Evolutionary conservation across 1,140 invertebrate species (phyloP), one percentile per base, ranked within the genome.

Genomic region (Drosophila setifemur): DNA sequence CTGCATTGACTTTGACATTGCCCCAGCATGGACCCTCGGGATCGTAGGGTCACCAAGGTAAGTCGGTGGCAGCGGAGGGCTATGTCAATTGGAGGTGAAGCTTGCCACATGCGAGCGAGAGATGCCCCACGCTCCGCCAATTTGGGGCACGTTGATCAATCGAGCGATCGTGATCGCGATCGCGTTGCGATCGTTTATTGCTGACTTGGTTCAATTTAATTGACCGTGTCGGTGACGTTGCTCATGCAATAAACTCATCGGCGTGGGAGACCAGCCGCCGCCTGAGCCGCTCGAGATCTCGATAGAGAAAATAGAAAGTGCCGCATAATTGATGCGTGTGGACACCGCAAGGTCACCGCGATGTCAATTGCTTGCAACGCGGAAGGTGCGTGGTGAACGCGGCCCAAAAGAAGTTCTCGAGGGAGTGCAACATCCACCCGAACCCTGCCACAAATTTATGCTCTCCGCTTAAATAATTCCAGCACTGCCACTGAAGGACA

Each of bases 151-250:
- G 50, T 58, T 74, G 75, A 73, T 78, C 74, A 58, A 78, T 78
- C 49, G 49, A 64, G 58, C 25, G 57, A 64, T 57, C 31, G 44
- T 19, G 50, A 21, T 60, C 33, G 18, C 1, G 54, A 53, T 58
- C 50, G 19, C 33, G 16, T 35, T 11, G 31, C 40, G 44, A 40
- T 48, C 19, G 19, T 14, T 37, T 45, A 40, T 39, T 58, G 57
- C 52, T 49, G 47, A 47, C 53, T 64, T 81, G 47, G 76, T 76
- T 81, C 76, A 81, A 81, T 82, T 81, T 40, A 81, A 81, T 81
- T 81, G 77, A 81, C 76, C 76, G 77, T 49, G 53, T 40, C 11
- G 61, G 43, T 75, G 58, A 81, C 76, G 76, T 71, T 48, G 75
- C 66, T 54, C 48, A 66, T 53, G 48, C 45, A 73, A 66, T 73